Percentiles rank a stretch among this genome's conserved stretches.
These are phyloP conservation scores for Heteromurus nitidus DNA, from an alignment of 2,888 invertebrate genomes.

Conservation along the genomic window DNA sequence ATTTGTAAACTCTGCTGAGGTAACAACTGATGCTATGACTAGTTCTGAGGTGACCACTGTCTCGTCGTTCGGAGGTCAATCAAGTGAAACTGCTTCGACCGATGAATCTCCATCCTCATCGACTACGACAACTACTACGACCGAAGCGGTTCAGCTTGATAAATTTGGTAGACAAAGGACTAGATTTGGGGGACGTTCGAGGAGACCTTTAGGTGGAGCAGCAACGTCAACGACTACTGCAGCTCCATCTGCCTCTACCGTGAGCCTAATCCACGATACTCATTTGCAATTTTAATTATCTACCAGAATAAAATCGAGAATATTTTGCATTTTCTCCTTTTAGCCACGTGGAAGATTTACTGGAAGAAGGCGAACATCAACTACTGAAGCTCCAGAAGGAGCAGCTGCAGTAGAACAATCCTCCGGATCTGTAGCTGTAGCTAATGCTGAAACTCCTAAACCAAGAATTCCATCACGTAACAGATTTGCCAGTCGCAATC, in stretches of 20 bases:
- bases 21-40: constrained; percentile 52
- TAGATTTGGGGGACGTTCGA: constrained; percentile 62
- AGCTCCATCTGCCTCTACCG: constrained; percentile 33
- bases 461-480: constrained; percentile 50
- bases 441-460: constrained; percentile 35
- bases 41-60: constrained; percentile 63
- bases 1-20: constrained; percentile 59
- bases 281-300: neutral
- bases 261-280: neutral
- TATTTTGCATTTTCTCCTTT: too few species aligned
- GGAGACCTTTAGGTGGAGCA: constrained; percentile 46
- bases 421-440: neutral
- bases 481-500: constrained; percentile 60
- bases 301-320: too few species aligned
- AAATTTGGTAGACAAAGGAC: constrained; percentile 60
- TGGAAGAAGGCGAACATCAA: constrained; percentile 51
- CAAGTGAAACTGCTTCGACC: constrained; percentile 35
- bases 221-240: constrained; percentile 49
- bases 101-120: constrained; percentile 37
- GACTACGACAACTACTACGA: constrained; percentile 64
- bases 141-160: constrained; percentile 54
- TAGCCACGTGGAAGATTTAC: constrained; percentile 52
- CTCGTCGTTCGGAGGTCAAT: constrained; percentile 51
- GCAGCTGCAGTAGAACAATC: constrained; percentile 18
- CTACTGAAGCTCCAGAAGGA: constrained; percentile 42